Conservation (phyloP, 2,113 vertebrate species). For the Equus przewalskii region DNA sequence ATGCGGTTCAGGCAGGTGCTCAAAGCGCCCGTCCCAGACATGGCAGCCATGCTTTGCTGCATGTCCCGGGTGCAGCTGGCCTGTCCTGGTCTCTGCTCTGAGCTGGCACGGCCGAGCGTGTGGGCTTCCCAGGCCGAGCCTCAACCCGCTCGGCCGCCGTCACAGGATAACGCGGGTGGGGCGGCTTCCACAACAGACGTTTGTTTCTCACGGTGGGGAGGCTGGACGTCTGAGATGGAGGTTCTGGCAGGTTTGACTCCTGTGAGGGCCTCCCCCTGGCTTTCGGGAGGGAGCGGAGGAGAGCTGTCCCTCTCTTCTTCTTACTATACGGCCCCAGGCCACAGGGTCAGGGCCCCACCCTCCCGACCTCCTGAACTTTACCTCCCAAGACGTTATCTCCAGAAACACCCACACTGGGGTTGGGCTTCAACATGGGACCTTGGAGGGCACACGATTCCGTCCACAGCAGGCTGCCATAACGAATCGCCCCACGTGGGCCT, state of each 20-base stretch:
- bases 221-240: too few species aligned
- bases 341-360: background rate
- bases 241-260: too few species aligned
- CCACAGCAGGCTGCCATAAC: background rate
- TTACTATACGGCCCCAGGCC: too few species aligned
- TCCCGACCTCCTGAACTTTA: background rate
- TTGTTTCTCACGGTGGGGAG: too few species aligned
- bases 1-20: background rate
- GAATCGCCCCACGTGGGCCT: background rate
- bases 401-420: background rate
- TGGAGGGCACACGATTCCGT: background rate
- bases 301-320: background rate
- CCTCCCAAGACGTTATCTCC: background rate
- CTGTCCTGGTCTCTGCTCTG: background rate
- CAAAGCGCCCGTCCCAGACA: accelerated
- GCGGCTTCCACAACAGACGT: too few species aligned
- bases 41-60: accelerated
- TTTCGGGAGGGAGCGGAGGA: background rate
- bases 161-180: too few species aligned
- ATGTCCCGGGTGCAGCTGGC: accelerated
- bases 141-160: background rate
- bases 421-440: too few species aligned
- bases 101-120: background rate
- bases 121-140: background rate
- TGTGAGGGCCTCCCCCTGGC: too few species aligned